Evolutionary conservation across 2,113 vertebrate species (phyloP), one percentile per base, ranked within the genome.

Genomic region (Coryphaenoides rupestris): DNA sequence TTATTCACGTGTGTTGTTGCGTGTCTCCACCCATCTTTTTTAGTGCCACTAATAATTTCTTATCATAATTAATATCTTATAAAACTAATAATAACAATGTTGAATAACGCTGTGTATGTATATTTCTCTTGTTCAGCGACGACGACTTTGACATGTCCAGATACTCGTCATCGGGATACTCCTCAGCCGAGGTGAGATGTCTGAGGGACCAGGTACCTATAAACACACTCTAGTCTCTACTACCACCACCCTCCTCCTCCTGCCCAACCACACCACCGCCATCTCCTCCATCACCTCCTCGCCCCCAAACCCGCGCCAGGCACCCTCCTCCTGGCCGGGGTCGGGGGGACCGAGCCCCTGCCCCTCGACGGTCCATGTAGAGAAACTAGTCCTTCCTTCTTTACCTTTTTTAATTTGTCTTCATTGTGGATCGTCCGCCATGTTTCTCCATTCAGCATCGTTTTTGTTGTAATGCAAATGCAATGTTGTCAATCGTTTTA

Each of bases 61-160:
- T 26, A n/a, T 26, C 24, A 26, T 26, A 26, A 3, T 26, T 26
- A 26, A 26, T 7, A 33, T 33, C 3, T 28, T 40, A 40, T 40
- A 40, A 2, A 40, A 40, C 13, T 9, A 40, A 40, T 12, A 40
- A 40, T 10, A 10, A n/a, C n/a, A n/a, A n/a, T n/a, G n/a, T n/a
- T n/a, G n/a, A n/a, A n/a, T n/a, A n/a, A n/a, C n/a, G n/a, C n/a
- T n/a, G n/a, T n/a, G n/a, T n/a, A 7, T 40, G 13, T 40, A 10
- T 10, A 12, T 55, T 50, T 63, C 0, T 89, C 19, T 83, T 58
- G 89, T 87, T 63, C 83, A 99, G 97, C 63, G 97, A 99, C 53
- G 97, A 99, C 75, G 97, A 99, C 90, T 98, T 98, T 46, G 96
- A 99, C 83, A 94, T 99, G 95, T 99, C 97, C 82, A 94, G 96